A percentile compares a stretch with the other conserved stretches of the same genome.
These are phyloP conservation scores for Drusus annulatus DNA, from an alignment of 1,140 invertebrate genomes.

Conservation along the genomic window DNA sequence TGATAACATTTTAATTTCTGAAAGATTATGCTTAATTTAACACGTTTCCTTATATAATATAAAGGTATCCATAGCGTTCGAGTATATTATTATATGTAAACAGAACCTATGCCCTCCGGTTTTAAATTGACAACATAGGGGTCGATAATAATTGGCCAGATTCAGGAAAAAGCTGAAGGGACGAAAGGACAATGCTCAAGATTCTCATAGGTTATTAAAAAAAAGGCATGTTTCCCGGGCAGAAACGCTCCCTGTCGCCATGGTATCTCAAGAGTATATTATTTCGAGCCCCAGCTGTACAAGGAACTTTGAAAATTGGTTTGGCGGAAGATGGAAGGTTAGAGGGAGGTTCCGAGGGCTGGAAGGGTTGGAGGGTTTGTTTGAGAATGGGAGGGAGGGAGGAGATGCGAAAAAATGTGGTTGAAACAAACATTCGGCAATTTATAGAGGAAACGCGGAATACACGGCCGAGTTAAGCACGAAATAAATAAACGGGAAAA, in stretches of 20 bases:
- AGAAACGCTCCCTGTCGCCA: neutral
- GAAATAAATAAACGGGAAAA: conserved; percentile 32
- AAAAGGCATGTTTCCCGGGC: neutral
- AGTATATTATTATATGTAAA: too few relatives aligned
- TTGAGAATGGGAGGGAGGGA: neutral
- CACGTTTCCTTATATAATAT: too few relatives aligned
- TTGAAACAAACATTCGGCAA: conserved; percentile 33
- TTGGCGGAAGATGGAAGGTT: too few relatives aligned
- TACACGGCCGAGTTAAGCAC: conserved; percentile 5
- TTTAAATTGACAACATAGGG: conserved; percentile 1
- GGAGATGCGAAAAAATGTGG: neutral
- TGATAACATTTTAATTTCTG: too few relatives aligned
- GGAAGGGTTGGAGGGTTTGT: too few relatives aligned
- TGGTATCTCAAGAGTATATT: neutral
- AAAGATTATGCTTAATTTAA: too few relatives aligned
- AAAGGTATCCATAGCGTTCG: too few relatives aligned
- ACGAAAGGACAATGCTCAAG: neutral
- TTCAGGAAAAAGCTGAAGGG: neutral
- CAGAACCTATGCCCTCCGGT: too few relatives aligned
- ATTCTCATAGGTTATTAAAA: conserved; percentile 9
- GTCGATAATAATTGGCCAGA: neutral
- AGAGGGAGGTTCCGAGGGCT: too few relatives aligned
- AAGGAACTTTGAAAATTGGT: neutral
- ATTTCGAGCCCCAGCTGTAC: neutral
- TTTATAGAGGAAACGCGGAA: conserved; percentile 33